Evolutionary conservation across 1,140 invertebrate species (phyloP).

Genomic region (Brachionus sp.): DNA sequence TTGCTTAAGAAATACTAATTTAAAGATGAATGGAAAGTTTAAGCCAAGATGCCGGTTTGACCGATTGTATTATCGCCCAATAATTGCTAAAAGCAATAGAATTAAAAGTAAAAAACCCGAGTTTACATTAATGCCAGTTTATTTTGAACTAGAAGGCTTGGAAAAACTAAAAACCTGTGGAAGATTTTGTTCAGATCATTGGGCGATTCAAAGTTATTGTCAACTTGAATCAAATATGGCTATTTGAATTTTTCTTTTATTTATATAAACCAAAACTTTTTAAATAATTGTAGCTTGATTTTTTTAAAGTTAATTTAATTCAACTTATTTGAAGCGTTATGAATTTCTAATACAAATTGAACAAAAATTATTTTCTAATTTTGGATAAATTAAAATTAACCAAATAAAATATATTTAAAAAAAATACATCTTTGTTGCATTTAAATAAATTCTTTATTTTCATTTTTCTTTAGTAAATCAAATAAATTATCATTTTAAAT

Average conservation of each 20-base stretch:
- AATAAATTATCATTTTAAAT: too few relatives aligned
- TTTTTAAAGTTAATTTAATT: background rate
- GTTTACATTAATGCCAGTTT: conserved; percentile 56
- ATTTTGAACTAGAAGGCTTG: conserved; percentile 65
- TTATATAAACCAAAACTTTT: background rate
- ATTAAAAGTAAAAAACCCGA: background rate
- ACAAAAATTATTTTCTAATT: too few relatives aligned
- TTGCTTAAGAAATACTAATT: conserved; percentile 49
- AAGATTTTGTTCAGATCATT: conserved; percentile 66
- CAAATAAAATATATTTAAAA: too few relatives aligned
- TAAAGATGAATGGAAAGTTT: conserved; percentile 55
- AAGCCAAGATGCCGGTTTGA: conserved; percentile 64
- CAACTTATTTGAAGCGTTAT: too few relatives aligned
- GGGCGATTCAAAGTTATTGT: conserved; percentile 62
- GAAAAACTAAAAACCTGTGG: conserved; percentile 62
- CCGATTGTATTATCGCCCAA: conserved; percentile 61
- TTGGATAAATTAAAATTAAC: too few relatives aligned
- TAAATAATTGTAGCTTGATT: background rate
- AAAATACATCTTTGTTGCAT: too few relatives aligned
- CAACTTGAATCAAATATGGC: background rate
- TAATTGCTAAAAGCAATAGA: conserved; percentile 47
- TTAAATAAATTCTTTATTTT: too few relatives aligned
- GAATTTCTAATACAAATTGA: too few relatives aligned
- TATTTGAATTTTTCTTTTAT: background rate
- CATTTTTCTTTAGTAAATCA: too few relatives aligned